These are phyloP conservation scores for Acrossocheilus wenchowensis DNA, from an alignment of 2,797 vertebrate species.

Conservation along the genomic window DNA sequence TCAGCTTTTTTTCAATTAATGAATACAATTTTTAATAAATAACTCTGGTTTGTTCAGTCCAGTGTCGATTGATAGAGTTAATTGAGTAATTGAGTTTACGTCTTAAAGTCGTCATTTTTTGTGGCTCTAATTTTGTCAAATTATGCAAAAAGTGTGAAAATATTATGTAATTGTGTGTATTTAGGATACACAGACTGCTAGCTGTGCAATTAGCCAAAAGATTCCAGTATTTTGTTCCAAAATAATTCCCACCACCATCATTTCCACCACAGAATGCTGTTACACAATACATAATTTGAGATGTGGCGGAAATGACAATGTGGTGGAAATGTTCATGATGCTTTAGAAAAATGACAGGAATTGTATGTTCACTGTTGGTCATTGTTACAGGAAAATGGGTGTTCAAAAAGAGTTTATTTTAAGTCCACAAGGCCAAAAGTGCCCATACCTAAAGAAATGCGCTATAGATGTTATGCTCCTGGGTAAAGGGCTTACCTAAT, in stretches of 20 bases:
- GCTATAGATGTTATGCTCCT: not conserved
- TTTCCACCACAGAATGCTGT: not conserved
- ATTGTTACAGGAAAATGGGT: not conserved
- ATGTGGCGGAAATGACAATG: not conserved
- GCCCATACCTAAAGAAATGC: not conserved
- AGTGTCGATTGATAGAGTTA: not conserved
- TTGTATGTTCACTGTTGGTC: not conserved
- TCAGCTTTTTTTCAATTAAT: not conserved
- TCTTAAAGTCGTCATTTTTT: not conserved
- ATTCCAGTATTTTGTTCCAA: not conserved
- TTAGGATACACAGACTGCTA: not conserved
- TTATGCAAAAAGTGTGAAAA: no score
- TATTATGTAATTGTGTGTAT: not conserved
- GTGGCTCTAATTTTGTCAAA: not conserved
- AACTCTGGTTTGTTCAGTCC: not conserved
- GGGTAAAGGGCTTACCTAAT: slow-evolving; percentile 35
- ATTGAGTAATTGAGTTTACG: not conserved
- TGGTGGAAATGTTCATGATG: not conserved
- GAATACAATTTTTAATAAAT: not conserved
- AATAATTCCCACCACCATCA: not conserved
- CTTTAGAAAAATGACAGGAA: not conserved
- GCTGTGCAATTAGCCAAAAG: not conserved
- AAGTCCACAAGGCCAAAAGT: not conserved
- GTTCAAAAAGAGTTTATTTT: not conserved
- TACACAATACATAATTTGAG: not conserved